phyloP scores from a whole-genome alignment of 1,140 invertebrate genomes.

The Aphaenogaster floridana region DNA sequence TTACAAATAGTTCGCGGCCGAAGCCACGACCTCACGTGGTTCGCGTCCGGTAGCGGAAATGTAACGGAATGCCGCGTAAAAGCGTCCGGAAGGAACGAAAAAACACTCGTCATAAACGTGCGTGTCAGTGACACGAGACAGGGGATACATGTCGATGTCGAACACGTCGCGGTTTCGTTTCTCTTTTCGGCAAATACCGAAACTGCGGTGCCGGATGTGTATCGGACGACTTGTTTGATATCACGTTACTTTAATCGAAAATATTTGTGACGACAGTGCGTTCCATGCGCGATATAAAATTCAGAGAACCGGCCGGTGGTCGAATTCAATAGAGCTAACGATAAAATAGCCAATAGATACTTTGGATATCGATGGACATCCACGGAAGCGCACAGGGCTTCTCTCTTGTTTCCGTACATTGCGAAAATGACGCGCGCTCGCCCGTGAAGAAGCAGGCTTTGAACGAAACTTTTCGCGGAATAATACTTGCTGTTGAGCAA shows the following conservation, averaged over 20 bases:
- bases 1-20: constrained; percentile 77
- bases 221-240: constrained; percentile 32
- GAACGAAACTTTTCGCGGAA: constrained; percentile 20
- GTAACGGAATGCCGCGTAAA: constrained; percentile 34
- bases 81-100: constrained; percentile 66
- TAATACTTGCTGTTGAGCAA: constrained; percentile 39
- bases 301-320: neutral
- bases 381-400: no score
- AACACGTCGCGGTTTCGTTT: constrained; percentile 1
- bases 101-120: constrained; percentile 61
- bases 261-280: constrained; percentile 15
- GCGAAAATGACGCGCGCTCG: constrained; percentile 18
- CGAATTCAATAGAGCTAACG: neutral
- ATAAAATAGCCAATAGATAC: constrained; percentile 14
- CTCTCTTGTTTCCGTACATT: neutral
- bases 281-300: neutral
- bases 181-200: constrained; percentile 10
- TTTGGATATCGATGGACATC: neutral
- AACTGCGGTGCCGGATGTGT: neutral
- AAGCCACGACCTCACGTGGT: constrained; percentile 60
- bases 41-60: constrained; percentile 35
- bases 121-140: neutral
- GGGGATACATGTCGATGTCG: neutral
- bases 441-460: neutral
- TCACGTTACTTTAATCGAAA: constrained; percentile 14